Conservation (phyloP, 2,888 invertebrate species). For the Xylocampa areola region DNA sequence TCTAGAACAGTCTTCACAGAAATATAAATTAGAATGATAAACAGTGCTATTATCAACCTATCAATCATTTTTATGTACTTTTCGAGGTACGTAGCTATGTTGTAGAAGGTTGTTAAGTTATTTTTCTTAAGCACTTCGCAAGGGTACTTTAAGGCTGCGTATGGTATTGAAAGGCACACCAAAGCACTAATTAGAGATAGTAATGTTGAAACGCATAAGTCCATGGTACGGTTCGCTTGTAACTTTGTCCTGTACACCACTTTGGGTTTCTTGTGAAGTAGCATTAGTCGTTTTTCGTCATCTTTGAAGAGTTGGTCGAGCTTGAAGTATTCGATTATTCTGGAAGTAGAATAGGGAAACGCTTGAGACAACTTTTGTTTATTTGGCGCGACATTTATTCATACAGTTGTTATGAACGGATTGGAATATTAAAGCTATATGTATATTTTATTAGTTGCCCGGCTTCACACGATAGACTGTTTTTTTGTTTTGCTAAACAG, state of each 20-base stretch:
- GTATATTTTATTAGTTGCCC: too few species aligned
- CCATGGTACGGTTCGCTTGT: conserved; percentile 56
- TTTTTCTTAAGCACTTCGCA: conserved; percentile 61
- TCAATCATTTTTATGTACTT: conserved; percentile 64
- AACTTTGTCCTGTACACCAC: conserved; percentile 56
- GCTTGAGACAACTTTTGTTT: too few species aligned
- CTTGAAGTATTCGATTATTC: conserved; percentile 64
- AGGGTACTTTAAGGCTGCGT: conserved; percentile 63
- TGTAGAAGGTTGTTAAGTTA: conserved; percentile 50
- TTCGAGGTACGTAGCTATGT: conserved; percentile 55
- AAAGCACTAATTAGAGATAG: conserved; percentile 67
- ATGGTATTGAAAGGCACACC: conserved; percentile 70
- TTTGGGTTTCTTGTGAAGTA: conserved; percentile 62
- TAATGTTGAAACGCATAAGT: conserved; percentile 66
- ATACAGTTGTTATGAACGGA: too few species aligned
- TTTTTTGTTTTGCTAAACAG: too few species aligned
- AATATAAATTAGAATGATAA: conserved; percentile 60
- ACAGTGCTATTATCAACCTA: conserved; percentile 61
- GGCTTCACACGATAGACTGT: too few species aligned
- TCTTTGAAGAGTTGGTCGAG: conserved; percentile 56
- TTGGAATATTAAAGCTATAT: too few species aligned
- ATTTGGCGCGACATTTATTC: too few species aligned
- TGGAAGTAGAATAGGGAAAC: conserved; percentile 47
- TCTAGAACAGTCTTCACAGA: conserved; percentile 61
- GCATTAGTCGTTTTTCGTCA: conserved; percentile 50